Conservation (phyloP, 2,113 vertebrate genomes). For the Sinocyclocheilus maitianheensis region DNA sequence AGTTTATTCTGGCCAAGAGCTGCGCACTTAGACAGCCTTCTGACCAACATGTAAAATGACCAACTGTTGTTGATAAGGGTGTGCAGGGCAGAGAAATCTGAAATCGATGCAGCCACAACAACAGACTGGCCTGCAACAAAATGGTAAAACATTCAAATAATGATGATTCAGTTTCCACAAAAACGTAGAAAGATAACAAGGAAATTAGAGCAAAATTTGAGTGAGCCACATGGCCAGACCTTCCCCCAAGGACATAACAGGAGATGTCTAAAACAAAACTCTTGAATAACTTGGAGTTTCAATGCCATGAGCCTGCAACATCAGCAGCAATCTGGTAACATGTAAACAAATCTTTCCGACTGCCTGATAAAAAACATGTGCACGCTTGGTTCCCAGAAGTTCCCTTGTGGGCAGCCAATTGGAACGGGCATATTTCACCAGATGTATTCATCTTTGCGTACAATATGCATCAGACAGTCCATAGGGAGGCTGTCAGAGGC, state of each 20-base stretch:
- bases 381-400: not conserved
- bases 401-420: not conserved
- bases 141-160: not conserved
- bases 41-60: not conserved
- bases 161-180: not conserved
- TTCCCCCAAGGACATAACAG: not conserved
- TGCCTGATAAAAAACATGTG: not conserved
- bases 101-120: constrained; percentile 26
- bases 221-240: not conserved
- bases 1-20: not conserved
- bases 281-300: not conserved
- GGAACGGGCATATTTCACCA: not conserved
- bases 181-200: not conserved
- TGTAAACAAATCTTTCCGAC: constrained; percentile 13
- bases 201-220: constrained; percentile 1
- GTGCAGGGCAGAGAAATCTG: not conserved
- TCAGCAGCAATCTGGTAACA: not conserved
- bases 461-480: not conserved
- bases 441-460: constrained; percentile 4
- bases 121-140: not conserved
- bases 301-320: not conserved
- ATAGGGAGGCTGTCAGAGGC: not conserved
- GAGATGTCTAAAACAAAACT: constrained; percentile 14
- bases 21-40: not conserved
- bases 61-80: constrained; percentile 11